Evolutionary conservation across 2,797 vertebrate genomes (phyloP).

Genomic region (Pelochelys cantorii): DNA sequence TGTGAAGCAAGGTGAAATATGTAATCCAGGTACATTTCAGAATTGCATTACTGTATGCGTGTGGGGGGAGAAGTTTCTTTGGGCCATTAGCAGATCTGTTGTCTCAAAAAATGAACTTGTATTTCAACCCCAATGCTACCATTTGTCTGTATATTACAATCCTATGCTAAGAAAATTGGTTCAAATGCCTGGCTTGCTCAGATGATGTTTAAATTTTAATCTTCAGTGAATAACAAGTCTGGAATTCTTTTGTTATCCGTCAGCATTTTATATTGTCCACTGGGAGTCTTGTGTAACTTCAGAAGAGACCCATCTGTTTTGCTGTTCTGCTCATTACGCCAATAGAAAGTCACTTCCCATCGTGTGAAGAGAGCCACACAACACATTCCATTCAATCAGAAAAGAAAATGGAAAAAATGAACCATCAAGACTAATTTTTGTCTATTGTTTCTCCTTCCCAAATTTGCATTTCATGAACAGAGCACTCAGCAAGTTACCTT

Average conservation of each 20-base stretch:
- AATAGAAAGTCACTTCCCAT: conserved; percentile 73
- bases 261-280: conserved; percentile 72
- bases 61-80: background rate
- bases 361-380: background rate
- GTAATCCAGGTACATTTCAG: background rate
- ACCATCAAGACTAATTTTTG: conserved; percentile 42
- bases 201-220: conserved; percentile 79
- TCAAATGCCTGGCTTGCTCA: conserved; percentile 53
- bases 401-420: conserved; percentile 25
- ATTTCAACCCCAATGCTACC: background rate
- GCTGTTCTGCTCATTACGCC: conserved; percentile 73
- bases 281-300: conserved; percentile 73
- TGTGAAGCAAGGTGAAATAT: background rate
- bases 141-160: conserved; percentile 28
- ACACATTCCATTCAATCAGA: conserved; percentile 37
- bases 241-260: conserved; percentile 72
- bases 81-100: background rate
- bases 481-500: conserved; percentile 59
- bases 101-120: background rate
- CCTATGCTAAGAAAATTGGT: conserved; percentile 16
- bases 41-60: background rate
- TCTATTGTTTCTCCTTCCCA: conserved; percentile 19
- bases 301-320: conserved; percentile 75
- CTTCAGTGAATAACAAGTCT: conserved; percentile 70
- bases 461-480: conserved; percentile 63